These are phyloP conservation scores for Crocallis elinguaria DNA, from an alignment of 2,888 invertebrate species.

Conservation along the genomic window DNA sequence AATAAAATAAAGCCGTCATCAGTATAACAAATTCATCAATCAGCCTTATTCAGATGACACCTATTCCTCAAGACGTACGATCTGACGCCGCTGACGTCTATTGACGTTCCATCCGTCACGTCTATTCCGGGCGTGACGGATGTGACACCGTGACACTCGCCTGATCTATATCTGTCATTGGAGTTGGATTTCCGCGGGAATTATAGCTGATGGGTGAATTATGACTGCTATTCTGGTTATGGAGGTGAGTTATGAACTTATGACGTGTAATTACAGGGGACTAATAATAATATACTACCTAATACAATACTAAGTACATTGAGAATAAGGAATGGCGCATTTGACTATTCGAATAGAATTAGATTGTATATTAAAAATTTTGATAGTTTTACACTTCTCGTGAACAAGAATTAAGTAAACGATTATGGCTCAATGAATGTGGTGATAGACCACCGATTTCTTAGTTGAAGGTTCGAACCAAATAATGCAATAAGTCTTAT, in stretches of 20 bases:
- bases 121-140: conserved; percentile 36
- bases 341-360: too few species aligned
- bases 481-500: too few species aligned
- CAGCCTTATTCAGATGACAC: conserved; percentile 22
- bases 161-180: conserved; percentile 43
- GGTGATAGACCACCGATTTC: too few species aligned
- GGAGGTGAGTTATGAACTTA: neutral
- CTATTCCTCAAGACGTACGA: conserved; percentile 13
- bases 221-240: conserved; percentile 20
- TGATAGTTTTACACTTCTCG: too few species aligned
- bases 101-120: conserved; percentile 39
- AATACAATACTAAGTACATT: too few species aligned
- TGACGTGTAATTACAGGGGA: too few species aligned
- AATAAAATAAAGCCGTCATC: conserved; percentile 34
- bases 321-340: too few species aligned
- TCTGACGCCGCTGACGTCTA: conserved; percentile 13
- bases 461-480: too few species aligned
- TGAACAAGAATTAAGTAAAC: too few species aligned
- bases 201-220: conserved; percentile 36
- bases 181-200: conserved; percentile 33
- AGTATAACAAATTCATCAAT: conserved; percentile 25
- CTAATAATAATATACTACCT: too few species aligned
- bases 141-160: conserved; percentile 40
- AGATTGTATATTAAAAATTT: too few species aligned
- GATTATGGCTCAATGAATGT: too few species aligned